Evolutionary conservation across 2,113 vertebrate genomes (phyloP).

Genomic region (Odocoileus hemionus): DNA sequence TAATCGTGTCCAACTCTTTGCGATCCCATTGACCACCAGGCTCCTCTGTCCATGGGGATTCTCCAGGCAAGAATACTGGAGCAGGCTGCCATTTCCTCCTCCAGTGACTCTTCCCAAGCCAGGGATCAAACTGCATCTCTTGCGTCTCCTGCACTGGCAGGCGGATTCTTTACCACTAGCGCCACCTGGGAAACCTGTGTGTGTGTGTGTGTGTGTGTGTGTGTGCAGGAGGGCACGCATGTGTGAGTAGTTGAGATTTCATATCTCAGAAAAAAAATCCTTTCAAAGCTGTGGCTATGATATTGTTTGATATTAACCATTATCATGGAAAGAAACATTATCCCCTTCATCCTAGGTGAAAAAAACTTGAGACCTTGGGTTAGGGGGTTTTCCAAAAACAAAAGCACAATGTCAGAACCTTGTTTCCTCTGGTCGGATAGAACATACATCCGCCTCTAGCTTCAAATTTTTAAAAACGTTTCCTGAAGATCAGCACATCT

Average conservation of each 20-base stretch:
- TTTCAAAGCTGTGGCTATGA: not conserved
- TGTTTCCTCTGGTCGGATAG: not conserved
- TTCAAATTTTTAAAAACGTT: not conserved
- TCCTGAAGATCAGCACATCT: not conserved
- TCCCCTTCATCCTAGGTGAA: not conserved
- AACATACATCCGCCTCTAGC: not conserved
- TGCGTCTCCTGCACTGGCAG: not conserved
- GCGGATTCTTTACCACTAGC: not conserved
- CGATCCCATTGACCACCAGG: not conserved
- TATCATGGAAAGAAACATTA: not conserved
- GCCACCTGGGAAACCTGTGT: not conserved
- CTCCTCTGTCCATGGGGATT: not conserved
- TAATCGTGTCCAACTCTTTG: not conserved
- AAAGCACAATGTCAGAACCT: not conserved
- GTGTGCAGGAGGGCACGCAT: not conserved
- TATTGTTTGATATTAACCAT: no score
- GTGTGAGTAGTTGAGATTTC: not conserved
- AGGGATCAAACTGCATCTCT: not conserved
- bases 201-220: accelerated
- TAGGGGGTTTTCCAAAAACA: not conserved
- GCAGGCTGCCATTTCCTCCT: not conserved
- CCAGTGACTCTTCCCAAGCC: not conserved
- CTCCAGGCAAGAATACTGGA: not conserved
- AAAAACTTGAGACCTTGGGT: not conserved
- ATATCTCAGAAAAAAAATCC: not conserved